phyloP scores from a whole-genome alignment of 2,797 vertebrate species.

The Peromyscus melanophrys region DNA sequence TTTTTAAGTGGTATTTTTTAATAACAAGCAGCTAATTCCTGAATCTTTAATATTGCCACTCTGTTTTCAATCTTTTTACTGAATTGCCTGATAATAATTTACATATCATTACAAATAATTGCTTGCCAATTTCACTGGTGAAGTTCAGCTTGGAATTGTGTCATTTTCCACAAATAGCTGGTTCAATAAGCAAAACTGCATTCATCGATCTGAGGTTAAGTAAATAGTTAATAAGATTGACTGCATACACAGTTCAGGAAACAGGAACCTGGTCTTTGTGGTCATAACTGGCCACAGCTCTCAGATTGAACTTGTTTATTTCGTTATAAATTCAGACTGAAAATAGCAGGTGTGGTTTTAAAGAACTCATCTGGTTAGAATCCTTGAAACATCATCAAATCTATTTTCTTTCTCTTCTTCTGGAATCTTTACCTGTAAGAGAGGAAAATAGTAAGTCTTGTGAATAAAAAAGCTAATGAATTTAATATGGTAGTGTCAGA shows the following conservation, averaged over 20 bases:
- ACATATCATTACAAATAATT: conserved; percentile 82
- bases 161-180: conserved; percentile 67
- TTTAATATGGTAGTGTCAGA: not conserved
- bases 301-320: not conserved
- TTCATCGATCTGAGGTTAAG: conserved; percentile 50
- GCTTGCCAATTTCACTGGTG: conserved; percentile 80
- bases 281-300: not conserved
- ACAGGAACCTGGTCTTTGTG: not conserved
- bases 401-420: not conserved
- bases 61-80: conserved; percentile 39
- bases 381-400: not conserved
- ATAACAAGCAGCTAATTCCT: not conserved
- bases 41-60: conserved; percentile 41
- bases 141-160: conserved; percentile 72
- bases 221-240: conserved; percentile 53
- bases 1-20: not conserved
- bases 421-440: not conserved
- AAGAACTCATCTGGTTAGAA: not conserved
- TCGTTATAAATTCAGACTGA: not conserved
- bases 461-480: not conserved
- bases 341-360: not conserved
- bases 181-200: conserved; percentile 30
- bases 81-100: conserved; percentile 78
- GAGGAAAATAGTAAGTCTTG: not conserved
- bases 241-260: not conserved